Evolutionary conservation across 2,797 vertebrate species (phyloP).

Genomic region (Acanthis flammea): DNA sequence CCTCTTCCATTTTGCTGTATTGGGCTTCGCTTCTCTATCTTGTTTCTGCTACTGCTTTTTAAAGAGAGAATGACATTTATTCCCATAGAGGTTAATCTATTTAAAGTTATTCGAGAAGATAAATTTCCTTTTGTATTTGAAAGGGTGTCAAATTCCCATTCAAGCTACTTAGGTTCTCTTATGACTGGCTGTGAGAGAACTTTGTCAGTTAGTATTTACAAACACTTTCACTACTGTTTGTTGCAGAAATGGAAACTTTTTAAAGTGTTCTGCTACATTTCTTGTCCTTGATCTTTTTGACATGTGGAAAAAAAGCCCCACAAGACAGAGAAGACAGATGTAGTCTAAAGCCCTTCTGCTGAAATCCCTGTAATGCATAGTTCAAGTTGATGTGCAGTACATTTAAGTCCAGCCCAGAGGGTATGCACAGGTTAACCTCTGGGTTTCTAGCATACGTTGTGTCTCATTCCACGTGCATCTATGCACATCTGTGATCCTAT

Average conservation of each 20-base stretch:
- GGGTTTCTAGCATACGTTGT: accelerated
- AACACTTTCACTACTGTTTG: not conserved
- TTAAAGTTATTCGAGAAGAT: not conserved
- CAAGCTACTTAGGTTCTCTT: not conserved
- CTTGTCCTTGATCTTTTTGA: not conserved
- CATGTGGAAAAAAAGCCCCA: not conserved
- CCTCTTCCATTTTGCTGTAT: not conserved
- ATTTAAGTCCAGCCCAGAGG: not conserved
- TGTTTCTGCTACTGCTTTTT: not conserved
- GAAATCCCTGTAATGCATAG: not conserved
- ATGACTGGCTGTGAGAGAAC: not conserved
- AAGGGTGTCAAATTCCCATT: not conserved
- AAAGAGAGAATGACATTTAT: not conserved
- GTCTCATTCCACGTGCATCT: not conserved
- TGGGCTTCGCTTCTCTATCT: not conserved
- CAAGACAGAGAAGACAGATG: not conserved
- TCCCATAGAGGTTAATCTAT: not conserved
- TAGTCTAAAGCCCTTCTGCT: not conserved
- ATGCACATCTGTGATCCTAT: not conserved
- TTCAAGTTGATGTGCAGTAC: not conserved
- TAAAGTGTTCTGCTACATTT: not conserved
- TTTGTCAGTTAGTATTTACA: not conserved
- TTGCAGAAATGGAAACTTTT: not conserved
- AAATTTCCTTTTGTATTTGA: not conserved
- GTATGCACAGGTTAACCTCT: not conserved